Percentiles rank a stretch among this genome's conserved stretches.
phyloP scores from a whole-genome alignment of 1,140 invertebrate species.

The Papilio polytes region DNA sequence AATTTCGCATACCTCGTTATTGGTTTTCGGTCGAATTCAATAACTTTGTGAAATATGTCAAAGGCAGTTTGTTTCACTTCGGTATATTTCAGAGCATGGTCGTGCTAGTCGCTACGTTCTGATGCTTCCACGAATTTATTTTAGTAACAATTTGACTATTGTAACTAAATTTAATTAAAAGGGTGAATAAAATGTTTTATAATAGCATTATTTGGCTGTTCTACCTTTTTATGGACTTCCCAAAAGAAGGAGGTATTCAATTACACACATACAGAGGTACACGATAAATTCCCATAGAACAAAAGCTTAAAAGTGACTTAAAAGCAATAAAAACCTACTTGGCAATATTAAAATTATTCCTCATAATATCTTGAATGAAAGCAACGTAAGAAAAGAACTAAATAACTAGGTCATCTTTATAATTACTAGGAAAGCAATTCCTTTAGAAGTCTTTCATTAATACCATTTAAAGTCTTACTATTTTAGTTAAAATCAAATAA shows the following conservation, averaged over 20 bases:
- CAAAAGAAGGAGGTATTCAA: too few relatives aligned
- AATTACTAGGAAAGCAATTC: background rate
- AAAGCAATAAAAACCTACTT: background rate
- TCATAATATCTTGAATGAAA: background rate
- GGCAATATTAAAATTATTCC: background rate
- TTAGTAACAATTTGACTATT: background rate
- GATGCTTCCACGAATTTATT: background rate
- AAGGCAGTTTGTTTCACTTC: conserved; percentile 1
- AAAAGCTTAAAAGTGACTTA: background rate
- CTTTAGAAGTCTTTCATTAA: background rate
- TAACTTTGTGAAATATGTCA: background rate
- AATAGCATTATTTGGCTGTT: too few relatives aligned
- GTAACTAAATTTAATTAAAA: too few relatives aligned
- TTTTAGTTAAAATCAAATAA: background rate
- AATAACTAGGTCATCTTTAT: background rate
- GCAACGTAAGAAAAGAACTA: background rate
- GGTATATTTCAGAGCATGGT: background rate
- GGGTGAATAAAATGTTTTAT: too few relatives aligned
- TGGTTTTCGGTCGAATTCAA: conserved; percentile 2
- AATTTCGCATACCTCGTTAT: background rate
- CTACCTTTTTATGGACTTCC: background rate
- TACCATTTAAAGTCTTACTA: background rate
- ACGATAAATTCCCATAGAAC: too few relatives aligned
- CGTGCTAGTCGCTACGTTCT: background rate
- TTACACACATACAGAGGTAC: too few relatives aligned